These are phyloP conservation scores for Leptinotarsa undecemlineata DNA, from an alignment of 1,140 invertebrate species.

Conservation along the genomic window DNA sequence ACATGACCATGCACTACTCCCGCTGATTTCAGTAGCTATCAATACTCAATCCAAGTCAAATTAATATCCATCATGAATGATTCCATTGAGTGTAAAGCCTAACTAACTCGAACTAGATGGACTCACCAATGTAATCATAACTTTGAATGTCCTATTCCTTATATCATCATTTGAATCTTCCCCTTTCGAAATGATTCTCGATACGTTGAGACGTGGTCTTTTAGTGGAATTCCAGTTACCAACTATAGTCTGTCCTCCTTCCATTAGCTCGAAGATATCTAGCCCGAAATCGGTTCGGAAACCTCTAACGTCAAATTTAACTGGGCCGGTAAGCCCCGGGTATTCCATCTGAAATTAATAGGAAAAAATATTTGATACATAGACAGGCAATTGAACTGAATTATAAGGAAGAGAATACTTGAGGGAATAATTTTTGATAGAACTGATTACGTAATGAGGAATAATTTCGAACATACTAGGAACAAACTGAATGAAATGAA, in stretches of 20 bases:
- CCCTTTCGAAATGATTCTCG: conserved; percentile 47
- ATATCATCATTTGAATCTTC: conserved; percentile 55
- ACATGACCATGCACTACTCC: no score
- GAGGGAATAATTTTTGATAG: not conserved
- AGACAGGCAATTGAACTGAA: not conserved
- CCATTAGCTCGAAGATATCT: conserved; percentile 75
- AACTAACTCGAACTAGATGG: no score
- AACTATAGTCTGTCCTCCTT: conserved; percentile 69
- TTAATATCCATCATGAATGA: no score
- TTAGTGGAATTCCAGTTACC: conserved; percentile 73
- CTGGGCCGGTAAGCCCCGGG: conserved; percentile 75
- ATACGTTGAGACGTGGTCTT: conserved; percentile 58
- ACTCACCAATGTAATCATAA: conserved; percentile 82
- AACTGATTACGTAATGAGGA: no score
- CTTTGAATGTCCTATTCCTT: conserved; percentile 82
- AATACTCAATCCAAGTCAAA: no score
- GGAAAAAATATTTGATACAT: not conserved
- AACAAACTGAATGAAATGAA: no score
- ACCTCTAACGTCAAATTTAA: conserved; percentile 86
- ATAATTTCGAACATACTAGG: no score
- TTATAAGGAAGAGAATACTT: not conserved
- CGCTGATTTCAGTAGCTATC: no score
- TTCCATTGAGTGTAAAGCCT: no score
- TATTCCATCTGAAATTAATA: conserved; percentile 30
- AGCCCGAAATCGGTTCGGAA: conserved; percentile 79